Evolutionary conservation across 2,113 vertebrate species (phyloP), one percentile per base, ranked within the genome.

Genomic region (Cyphomyrus plagiostoma): DNA sequence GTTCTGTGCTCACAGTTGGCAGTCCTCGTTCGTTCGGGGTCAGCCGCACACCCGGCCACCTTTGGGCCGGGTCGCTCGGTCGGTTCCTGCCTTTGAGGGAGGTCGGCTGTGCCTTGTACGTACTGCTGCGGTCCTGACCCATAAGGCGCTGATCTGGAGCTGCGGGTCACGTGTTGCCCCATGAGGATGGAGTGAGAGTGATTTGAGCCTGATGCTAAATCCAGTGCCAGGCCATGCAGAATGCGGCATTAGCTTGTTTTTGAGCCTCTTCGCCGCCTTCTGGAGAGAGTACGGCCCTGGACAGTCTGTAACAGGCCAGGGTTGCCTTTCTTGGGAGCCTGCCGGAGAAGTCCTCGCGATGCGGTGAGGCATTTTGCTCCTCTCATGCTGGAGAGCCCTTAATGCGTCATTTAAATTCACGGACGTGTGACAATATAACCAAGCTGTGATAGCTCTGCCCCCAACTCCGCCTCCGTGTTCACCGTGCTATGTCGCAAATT

Each of bases 401-500:
- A 66, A 86, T 66, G 52, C 35, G 5, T 70, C 66, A 85, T 84
- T 58, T 89, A 53, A 80, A 89, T 89, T 89, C 45, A 62, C n/a
- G 10, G 35, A 84, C n/a, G 52, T 10, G 42, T 48, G 35, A 26
- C 35, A 66, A 66, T 70, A 70, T 30, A 70, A 13, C n/a, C 62
- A 30, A 70, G 62, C n/a, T 88, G n/a, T 11, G 62, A 70, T 70
- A 90, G 84, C 90, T 50, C 66, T 58, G 10, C 62, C 66, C 90
- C 70, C 77, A 42, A 70, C 62, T 0, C 62, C 62, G 62, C 66
- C 88, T 89, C 48, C 80, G 56, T 80, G 90, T 56, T 52, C 90
- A 88, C 91, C 91, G 91, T 91, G 93, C 93, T 91, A 89, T 90
- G 93, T 92, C 92, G 89, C 93, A 92, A 93, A 94, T 95, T 94